phyloP scores from a whole-genome alignment of 1,140 invertebrate genomes.

The Adelges cooleyi region DNA sequence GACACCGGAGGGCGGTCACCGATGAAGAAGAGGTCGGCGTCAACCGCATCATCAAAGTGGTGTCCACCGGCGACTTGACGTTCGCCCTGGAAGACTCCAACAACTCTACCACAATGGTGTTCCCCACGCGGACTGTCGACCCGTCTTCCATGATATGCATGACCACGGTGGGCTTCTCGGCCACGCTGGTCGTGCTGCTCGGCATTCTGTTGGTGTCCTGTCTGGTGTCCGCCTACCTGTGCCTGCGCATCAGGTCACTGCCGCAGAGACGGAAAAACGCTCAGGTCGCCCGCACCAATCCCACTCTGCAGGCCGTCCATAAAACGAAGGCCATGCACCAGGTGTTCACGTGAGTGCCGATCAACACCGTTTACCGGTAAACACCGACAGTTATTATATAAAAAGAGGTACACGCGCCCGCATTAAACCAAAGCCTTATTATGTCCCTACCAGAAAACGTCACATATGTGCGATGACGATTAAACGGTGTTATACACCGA shows the following conservation, averaged over 20 bases:
- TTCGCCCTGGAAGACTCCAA: conserved; percentile 79
- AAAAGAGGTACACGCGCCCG: too few relatives aligned
- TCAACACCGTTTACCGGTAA: too few relatives aligned
- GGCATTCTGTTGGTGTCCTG: conserved; percentile 69
- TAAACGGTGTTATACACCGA: too few relatives aligned
- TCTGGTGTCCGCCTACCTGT: conserved; percentile 69
- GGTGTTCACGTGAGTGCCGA: not conserved
- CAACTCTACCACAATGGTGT: conserved; percentile 60
- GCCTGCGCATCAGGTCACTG: conserved; percentile 55
- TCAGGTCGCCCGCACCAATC: conserved; percentile 10
- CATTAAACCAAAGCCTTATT: not conserved
- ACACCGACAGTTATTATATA: too few relatives aligned
- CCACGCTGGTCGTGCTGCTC: conserved; percentile 66
- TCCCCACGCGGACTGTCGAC: conserved; percentile 56
- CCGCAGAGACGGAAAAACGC: conserved; percentile 21
- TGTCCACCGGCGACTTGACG: conserved; percentile 84
- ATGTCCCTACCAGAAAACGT: too few relatives aligned
- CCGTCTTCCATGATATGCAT: conserved; percentile 68
- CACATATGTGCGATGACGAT: too few relatives aligned
- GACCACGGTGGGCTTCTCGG: conserved; percentile 79
- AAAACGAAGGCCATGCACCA: not conserved
- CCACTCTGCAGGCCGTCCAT: not conserved
- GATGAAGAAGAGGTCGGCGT: conserved; percentile 80
- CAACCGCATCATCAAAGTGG: conserved; percentile 78
- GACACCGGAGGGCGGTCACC: conserved; percentile 50